These are phyloP conservation scores for Rhabdomys pumilio DNA, from an alignment of 2,797 vertebrate species.

Conservation along the genomic window DNA sequence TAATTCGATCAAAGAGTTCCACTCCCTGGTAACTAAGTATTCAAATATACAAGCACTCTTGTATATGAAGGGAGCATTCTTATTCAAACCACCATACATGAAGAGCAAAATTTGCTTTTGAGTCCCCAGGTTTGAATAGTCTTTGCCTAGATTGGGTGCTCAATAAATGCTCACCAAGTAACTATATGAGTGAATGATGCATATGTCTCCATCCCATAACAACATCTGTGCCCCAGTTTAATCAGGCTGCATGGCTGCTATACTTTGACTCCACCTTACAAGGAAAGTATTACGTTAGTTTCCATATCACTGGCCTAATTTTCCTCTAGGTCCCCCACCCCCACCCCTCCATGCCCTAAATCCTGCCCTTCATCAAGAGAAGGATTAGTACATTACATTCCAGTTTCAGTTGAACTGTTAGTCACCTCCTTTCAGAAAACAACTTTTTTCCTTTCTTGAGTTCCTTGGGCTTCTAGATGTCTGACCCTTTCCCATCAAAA, in stretches of 20 bases:
- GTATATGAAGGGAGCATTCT: not conserved
- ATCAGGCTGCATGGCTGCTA: not conserved
- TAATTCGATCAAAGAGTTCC: not conserved
- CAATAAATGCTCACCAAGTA: slow-evolving; percentile 23
- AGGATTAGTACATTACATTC: not conserved
- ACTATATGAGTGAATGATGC: not conserved
- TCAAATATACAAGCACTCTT: not conserved
- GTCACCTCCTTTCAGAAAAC: not conserved
- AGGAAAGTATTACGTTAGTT: not conserved
- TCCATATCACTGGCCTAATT: not conserved
- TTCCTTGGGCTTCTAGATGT: not conserved
- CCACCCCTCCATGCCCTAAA: not conserved
- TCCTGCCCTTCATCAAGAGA: not conserved
- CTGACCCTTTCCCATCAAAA: not conserved
- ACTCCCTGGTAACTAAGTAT: not conserved
- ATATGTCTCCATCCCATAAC: not conserved
- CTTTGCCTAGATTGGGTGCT: slow-evolving; percentile 1
- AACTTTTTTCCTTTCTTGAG: not conserved
- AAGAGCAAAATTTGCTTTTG: not conserved
- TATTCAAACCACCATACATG: not conserved
- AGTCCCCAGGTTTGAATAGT: not conserved
- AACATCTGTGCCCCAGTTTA: not conserved
- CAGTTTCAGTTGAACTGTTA: not conserved
- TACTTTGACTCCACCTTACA: not conserved
- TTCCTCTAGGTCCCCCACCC: not conserved